Evolutionary conservation across 2,113 vertebrate genomes (phyloP).

Genomic region (Paradisaea rubra): DNA sequence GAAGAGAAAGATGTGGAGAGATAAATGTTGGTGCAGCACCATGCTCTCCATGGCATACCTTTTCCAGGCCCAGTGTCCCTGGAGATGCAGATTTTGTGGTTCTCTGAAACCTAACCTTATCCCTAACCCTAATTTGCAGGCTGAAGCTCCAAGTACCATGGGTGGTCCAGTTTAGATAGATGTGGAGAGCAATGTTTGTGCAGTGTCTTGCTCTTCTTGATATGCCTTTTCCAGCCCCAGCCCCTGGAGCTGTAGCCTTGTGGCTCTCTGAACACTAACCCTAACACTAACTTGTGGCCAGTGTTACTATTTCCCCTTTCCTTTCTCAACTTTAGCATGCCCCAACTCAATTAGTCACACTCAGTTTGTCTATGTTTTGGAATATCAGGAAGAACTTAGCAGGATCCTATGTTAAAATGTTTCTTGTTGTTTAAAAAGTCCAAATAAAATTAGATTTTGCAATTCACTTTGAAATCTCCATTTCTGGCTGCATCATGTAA

Average conservation of each 20-base stretch:
- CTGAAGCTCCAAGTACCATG: background rate
- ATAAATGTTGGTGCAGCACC: background rate
- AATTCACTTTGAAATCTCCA: background rate
- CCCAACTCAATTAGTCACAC: background rate
- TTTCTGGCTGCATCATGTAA: background rate
- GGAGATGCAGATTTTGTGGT: background rate
- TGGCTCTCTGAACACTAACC: background rate
- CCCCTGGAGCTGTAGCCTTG: background rate
- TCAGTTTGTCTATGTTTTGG: background rate
- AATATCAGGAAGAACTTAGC: background rate
- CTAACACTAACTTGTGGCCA: background rate
- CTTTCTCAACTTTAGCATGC: background rate
- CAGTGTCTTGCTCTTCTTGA: accelerated
- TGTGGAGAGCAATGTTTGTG: background rate
- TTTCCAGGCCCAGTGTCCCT: background rate
- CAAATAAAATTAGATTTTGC: background rate
- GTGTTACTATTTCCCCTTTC: background rate
- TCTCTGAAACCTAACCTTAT: background rate
- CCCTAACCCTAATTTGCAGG: background rate
- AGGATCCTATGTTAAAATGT: background rate
- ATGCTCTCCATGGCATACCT: background rate
- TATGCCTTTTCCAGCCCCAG: background rate
- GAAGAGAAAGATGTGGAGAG: background rate
- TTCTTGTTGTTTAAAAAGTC: background rate
- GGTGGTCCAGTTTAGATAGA: accelerated